Evolutionary conservation across 1,140 invertebrate genomes (phyloP).

Genomic region (Euura lappo): DNA sequence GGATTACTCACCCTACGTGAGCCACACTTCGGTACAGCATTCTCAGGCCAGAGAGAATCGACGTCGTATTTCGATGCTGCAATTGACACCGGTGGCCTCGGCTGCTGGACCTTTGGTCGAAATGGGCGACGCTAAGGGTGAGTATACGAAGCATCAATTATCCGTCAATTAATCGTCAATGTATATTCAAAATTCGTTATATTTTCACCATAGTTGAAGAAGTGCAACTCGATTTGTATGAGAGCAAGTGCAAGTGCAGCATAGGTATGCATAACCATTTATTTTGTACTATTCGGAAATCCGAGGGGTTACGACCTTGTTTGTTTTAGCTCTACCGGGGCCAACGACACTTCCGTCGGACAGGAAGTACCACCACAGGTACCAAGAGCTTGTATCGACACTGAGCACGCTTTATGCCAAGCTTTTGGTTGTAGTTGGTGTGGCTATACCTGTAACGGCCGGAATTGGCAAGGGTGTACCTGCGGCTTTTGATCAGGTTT

Average conservation of each 20-base stretch:
- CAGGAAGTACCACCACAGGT: constrained; percentile 10
- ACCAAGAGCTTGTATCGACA: constrained; percentile 52
- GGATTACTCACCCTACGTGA: constrained; percentile 29
- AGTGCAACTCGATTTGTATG: too few species aligned
- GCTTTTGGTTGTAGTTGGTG: constrained; percentile 78
- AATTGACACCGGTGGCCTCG: constrained; percentile 46
- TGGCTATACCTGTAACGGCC: constrained; percentile 74
- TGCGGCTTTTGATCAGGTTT: constrained; percentile 70
- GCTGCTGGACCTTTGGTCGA: constrained; percentile 35
- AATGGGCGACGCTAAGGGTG: background rate
- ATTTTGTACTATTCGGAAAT: too few species aligned
- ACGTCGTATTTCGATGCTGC: constrained; percentile 30
- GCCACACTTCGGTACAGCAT: constrained; percentile 19
- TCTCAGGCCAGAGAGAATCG: background rate
- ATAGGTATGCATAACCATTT: too few species aligned
- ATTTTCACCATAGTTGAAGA: too few species aligned
- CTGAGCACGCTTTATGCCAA: constrained; percentile 82
- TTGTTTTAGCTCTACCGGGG: background rate
- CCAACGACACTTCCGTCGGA: background rate
- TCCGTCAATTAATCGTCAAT: too few species aligned
- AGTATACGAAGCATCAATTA: background rate
- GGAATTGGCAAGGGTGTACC: constrained; percentile 72
- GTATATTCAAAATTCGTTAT: too few species aligned
- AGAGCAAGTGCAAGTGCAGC: too few species aligned
- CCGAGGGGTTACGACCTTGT: too few species aligned